Conservation (phyloP, 30 jellyfish, hydroid and myxozoan genomes). For the Pseudorhiza aurosa region DNA sequence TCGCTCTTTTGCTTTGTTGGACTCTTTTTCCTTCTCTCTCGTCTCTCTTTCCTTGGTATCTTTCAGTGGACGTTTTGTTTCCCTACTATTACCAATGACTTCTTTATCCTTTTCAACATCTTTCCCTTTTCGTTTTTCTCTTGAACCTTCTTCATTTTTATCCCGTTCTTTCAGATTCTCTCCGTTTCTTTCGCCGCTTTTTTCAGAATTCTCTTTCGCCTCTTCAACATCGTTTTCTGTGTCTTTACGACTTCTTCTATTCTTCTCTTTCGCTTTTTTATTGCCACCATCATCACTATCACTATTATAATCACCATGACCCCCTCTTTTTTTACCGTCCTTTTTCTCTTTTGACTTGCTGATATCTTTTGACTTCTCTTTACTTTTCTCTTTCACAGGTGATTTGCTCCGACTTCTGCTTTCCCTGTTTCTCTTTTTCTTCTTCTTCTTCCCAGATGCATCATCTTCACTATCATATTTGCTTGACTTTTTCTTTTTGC, state of each 20-base stretch:
- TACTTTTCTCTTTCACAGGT: conserved; percentile 50
- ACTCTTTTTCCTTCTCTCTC: conserved; percentile 1
- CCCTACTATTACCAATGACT: not conserved
- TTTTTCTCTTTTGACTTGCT: conserved; percentile 1
- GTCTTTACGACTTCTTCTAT: not conserved
- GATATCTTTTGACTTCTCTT: conserved; percentile 22
- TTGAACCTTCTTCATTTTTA: conserved; percentile 27
- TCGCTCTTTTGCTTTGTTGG: conserved; percentile 23
- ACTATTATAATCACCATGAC: conserved; percentile 26
- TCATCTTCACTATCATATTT: conserved; percentile 61
- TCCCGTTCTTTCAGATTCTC: conserved; percentile 18
- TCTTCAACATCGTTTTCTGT: conserved; percentile 40
- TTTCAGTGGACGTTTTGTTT: conserved; percentile 5
- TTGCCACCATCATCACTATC: conserved; percentile 42
- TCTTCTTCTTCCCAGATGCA: conserved; percentile 22
- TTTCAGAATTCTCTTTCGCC: conserved; percentile 10
- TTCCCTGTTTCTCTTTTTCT: conserved; percentile 28
- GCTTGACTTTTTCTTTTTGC: conserved; percentile 56
- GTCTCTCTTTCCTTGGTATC: conserved; percentile 19
- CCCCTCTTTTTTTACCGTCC: conserved; percentile 2
- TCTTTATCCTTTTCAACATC: conserved; percentile 45
- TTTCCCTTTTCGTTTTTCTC: conserved; percentile 21
- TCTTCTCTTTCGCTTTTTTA: conserved; percentile 15
- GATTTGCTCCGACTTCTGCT: conserved; percentile 49
- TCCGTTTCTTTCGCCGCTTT: conserved; percentile 32